Evolutionary conservation across 2,888 invertebrate species (phyloP).

Genomic region (Dendrolimus houi): DNA sequence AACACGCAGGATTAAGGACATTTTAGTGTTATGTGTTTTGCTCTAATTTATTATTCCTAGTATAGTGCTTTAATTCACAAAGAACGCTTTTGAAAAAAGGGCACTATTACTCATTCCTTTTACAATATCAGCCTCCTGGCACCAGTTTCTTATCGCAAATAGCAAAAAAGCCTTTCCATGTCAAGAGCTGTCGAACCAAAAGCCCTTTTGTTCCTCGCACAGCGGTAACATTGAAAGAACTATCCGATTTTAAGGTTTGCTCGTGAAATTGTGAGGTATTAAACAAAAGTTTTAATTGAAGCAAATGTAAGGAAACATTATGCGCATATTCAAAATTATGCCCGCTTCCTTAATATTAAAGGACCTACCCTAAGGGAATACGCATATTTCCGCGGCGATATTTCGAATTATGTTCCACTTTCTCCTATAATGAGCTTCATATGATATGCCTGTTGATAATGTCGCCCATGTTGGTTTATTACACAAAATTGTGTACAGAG

Average conservation of each 20-base stretch:
- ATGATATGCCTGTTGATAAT: not conserved
- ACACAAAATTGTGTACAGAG: not conserved
- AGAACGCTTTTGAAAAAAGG: too few relatives aligned
- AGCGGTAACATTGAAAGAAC: not conserved
- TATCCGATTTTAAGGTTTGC: not conserved
- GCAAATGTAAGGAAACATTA: not conserved
- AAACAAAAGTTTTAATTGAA: not conserved
- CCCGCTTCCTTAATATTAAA: not conserved
- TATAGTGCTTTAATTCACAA: too few relatives aligned
- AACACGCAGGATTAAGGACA: too few relatives aligned
- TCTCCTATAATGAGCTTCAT: not conserved
- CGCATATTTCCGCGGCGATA: not conserved
- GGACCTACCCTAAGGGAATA: not conserved
- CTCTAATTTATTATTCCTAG: too few relatives aligned
- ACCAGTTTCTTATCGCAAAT: conserved; percentile 54
- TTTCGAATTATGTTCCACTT: not conserved
- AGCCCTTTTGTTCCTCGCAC: conserved; percentile 54
- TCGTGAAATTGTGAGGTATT: not conserved
- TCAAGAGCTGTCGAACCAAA: conserved; percentile 62
- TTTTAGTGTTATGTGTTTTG: too few relatives aligned
- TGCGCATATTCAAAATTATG: not conserved
- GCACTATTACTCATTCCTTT: conserved; percentile 27
- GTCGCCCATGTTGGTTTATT: not conserved
- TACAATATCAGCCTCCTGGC: conserved; percentile 33
- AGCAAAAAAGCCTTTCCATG: conserved; percentile 70